Base-by-base conservation (phyloP, 1,140 invertebrate genomes). In the Temnothorax nylanderi region DNA sequence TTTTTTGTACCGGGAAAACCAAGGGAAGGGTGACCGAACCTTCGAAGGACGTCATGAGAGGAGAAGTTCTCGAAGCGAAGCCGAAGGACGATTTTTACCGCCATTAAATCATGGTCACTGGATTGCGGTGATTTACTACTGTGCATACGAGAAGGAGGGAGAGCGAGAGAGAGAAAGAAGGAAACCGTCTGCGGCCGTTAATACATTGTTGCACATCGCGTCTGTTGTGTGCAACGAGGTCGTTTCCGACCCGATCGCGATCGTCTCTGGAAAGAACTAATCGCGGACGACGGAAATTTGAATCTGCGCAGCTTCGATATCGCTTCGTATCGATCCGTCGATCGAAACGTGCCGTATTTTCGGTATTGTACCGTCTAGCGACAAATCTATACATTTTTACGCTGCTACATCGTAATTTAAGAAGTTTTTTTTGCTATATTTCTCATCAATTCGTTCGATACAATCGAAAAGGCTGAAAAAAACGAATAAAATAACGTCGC, bases 1-100 rank as follows among this genome's bases (percentile, higher is more conserved):
- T 54, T 41, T 65, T 65, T 44, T 7, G 0, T 2, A 16, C 54
- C 6, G 21, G 47, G 34, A 49, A 78, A 78, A n/a, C 8, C 49
- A 7, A 51, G 26, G 0, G 1, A 32, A 71, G n/a, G 76, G 80
- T 90, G 64, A 86, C 41, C 62, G 89, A 90, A 90, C 86, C 44
- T 16, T 49, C 18, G 86, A 90, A 88, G 89, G 26, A 26, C 26
- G 26, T 26, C 26, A 26, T 26, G 26, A 26, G 26, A 26, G 26
- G 26, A 26, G 26, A 1, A 26, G 37, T 41, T 41, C 37, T 41
- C 37, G 37, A 37, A 21, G 13, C 2, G 51, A 44, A 21, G 21
- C 3, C 2, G 62, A 81, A 69, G 77, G 64, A 56, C 80, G 5
- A n/a, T 75, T 81, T 86, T 89, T 89, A 74, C 58, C 56, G 49